Conservation (phyloP, 2,113 vertebrate genomes). For the Oxygymnocypris stewartii region DNA sequence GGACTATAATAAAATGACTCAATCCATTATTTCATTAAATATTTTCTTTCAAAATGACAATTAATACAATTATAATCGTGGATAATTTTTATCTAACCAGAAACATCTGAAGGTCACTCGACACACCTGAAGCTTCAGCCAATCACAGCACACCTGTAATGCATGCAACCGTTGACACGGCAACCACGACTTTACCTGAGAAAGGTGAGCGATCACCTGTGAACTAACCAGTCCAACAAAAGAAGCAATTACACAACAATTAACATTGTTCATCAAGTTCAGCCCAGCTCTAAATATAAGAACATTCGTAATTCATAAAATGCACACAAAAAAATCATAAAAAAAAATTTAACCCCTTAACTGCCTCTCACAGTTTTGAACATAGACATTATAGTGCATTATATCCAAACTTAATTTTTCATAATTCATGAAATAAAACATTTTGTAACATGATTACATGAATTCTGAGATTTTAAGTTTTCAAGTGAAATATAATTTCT, state of each 20-base stretch:
- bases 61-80: not conserved
- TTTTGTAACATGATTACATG: no score
- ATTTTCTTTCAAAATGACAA: no score
- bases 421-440: no score
- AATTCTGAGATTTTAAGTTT: no score
- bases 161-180: not conserved
- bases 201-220: not conserved
- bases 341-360: not conserved
- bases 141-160: not conserved
- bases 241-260: not conserved
- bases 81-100: not conserved
- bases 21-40: not conserved
- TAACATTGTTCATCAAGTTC: not conserved
- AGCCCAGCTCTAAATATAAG: not conserved
- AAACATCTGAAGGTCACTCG: not conserved
- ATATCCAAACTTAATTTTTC: no score
- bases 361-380: no score
- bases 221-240: not conserved
- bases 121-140: not conserved
- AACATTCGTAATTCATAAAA: not conserved
- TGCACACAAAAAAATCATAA: not conserved
- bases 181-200: conserved; percentile 1
- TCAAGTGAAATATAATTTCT: no score
- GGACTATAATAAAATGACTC: not conserved
- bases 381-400: no score